These are phyloP conservation scores for Argentina silus DNA, from an alignment of 2,797 vertebrate genomes.

Conservation along the genomic window DNA sequence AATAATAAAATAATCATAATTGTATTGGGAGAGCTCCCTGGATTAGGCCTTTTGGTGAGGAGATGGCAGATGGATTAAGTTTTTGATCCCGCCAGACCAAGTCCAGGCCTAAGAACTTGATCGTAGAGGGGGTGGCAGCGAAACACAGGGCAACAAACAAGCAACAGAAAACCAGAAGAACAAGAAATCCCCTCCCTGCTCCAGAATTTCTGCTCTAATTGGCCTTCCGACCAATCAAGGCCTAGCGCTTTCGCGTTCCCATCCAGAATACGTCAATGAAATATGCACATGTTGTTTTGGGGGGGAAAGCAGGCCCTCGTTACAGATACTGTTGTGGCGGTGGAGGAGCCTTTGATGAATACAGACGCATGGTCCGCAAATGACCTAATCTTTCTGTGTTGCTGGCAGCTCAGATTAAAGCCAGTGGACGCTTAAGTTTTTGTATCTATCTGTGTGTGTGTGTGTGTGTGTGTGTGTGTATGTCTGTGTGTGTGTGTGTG, in stretches of 20 bases:
- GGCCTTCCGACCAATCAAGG: constrained; percentile 38
- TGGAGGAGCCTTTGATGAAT: constrained; percentile 25
- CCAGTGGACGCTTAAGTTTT: constrained; percentile 10
- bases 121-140: constrained; percentile 27
- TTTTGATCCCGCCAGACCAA: constrained; percentile 52
- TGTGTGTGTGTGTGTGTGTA: constrained; percentile 16
- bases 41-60: constrained; percentile 51
- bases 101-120: constrained; percentile 15
- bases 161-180: constrained; percentile 31
- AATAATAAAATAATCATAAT: constrained; percentile 55
- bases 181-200: constrained; percentile 17
- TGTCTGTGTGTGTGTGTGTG: constrained; percentile 15
- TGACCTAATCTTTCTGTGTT: constrained; percentile 40
- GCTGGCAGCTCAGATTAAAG: constrained; percentile 41
- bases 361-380: constrained; percentile 37
- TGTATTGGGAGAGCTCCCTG: constrained; percentile 52
- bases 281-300: constrained; percentile 28
- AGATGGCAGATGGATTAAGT: constrained; percentile 54
- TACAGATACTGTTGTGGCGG: constrained; percentile 37
- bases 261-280: constrained; percentile 38
- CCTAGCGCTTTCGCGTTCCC: constrained; percentile 21
- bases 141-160: constrained; percentile 52
- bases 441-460: constrained; percentile 14
- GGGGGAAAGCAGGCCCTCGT: constrained; percentile 31
- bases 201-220: constrained; percentile 26